Evolutionary conservation across 2,888 invertebrate species (phyloP).

Genomic region (Pristionchus arcanus): DNA sequence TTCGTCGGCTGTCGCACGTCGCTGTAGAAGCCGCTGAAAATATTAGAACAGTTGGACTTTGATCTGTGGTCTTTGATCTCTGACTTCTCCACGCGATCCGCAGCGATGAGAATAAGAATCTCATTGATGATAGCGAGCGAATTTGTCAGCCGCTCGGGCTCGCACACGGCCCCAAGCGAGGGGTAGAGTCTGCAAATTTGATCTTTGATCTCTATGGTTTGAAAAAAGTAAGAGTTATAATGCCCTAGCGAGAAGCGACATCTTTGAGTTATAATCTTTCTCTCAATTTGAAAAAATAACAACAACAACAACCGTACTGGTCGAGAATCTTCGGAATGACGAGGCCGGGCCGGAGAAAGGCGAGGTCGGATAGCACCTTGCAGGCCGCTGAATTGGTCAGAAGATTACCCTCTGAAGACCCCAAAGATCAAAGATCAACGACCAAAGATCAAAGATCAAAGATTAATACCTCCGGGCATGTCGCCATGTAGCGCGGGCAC

Average conservation of each 20-base stretch:
- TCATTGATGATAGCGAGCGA: conserved; percentile 57
- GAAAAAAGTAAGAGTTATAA: too few relatives aligned
- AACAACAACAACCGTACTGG: conserved; percentile 64
- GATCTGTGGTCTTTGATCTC: background rate
- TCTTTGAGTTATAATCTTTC: background rate
- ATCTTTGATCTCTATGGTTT: too few relatives aligned
- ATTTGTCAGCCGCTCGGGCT: conserved; percentile 59
- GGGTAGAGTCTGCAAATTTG: conserved; percentile 57
- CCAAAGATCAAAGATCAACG: too few relatives aligned
- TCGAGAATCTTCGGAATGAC: conserved; percentile 65
- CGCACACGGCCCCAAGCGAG: conserved; percentile 58
- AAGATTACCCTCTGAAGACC: too few relatives aligned
- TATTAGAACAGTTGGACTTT: too few relatives aligned
- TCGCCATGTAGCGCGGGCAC: conserved; percentile 44
- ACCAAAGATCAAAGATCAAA: background rate
- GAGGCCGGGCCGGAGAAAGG: conserved; percentile 60
- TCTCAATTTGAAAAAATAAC: too few relatives aligned
- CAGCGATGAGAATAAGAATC: conserved; percentile 56
- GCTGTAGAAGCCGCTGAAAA: conserved; percentile 17
- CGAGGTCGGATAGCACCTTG: conserved; percentile 54
- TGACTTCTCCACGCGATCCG: conserved; percentile 37
- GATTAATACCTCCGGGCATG: background rate
- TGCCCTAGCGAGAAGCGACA: too few relatives aligned
- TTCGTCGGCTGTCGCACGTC: conserved; percentile 35
- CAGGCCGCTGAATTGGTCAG: conserved; percentile 29